Evolutionary conservation across 2,888 invertebrate species (phyloP).

Genomic region (Dolomedes plantarius): DNA sequence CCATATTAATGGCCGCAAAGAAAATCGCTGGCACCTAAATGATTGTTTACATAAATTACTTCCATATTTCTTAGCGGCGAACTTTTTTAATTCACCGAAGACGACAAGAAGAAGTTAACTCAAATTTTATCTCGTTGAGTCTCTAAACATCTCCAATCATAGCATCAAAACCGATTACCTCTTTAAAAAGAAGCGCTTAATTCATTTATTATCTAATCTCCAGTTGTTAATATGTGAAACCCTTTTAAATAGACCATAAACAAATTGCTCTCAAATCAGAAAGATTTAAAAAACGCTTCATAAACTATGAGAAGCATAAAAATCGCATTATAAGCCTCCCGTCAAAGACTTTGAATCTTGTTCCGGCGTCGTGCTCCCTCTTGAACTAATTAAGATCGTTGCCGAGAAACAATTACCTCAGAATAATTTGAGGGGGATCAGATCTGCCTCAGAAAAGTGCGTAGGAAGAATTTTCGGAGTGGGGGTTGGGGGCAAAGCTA

Average conservation of each 20-base stretch:
- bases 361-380: not conserved
- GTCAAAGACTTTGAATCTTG: not conserved
- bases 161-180: no score
- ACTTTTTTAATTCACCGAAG: no score
- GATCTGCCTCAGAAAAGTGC: not conserved
- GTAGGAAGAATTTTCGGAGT: not conserved
- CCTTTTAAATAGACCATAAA: not conserved
- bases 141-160: no score
- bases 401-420: not conserved
- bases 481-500: not conserved
- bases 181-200: no score
- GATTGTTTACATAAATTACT: no score
- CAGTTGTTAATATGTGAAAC: not conserved
- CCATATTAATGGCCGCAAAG: no score
- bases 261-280: not conserved
- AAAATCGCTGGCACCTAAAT: no score
- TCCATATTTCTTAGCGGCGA: no score
- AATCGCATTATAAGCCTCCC: not conserved
- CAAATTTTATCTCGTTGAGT: no score
- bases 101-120: no score
- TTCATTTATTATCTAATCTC: no score
- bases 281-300: no score
- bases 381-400: not conserved
- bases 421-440: not conserved
- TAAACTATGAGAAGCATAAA: not conserved